A percentile compares a stretch with the other conserved stretches of the same genome.
Conservation (phyloP, 1,140 invertebrate species). For the Bombus confusus region DNA sequence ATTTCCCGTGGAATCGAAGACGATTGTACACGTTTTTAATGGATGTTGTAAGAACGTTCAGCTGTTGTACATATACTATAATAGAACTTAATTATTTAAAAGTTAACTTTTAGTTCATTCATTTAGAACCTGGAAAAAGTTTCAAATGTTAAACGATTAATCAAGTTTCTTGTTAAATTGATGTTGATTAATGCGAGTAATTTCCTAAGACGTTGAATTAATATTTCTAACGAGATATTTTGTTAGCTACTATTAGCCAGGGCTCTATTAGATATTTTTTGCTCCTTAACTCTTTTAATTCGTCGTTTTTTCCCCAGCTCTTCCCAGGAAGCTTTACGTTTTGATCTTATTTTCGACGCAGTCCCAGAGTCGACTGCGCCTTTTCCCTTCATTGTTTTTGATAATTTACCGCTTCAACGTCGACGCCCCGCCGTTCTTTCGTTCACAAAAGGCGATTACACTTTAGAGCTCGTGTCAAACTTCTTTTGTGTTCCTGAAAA, state of each 20-base stretch:
- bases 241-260: not conserved
- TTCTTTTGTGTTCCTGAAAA: not conserved
- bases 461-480: constrained; percentile 21
- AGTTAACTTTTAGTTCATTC: too few relatives aligned
- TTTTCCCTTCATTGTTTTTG: constrained; percentile 45
- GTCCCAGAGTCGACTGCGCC: constrained; percentile 34
- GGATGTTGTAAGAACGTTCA: too few relatives aligned
- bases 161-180: not conserved
- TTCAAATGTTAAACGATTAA: not conserved
- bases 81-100: too few relatives aligned
- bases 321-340: constrained; percentile 4
- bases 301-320: not conserved
- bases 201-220: not conserved
- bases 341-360: constrained; percentile 33
- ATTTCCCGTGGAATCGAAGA: too few relatives aligned
- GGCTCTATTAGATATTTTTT: not conserved
- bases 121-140: not conserved
- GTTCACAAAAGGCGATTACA: constrained; percentile 38
- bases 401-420: constrained; percentile 47
- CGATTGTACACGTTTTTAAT: too few relatives aligned
- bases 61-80: too few relatives aligned
- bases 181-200: not conserved
- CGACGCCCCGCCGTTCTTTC: constrained; percentile 25
- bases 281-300: not conserved
- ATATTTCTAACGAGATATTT: not conserved